Percentiles rank a stretch among this genome's conserved stretches.
These are phyloP conservation scores for Platycnemis pennipes DNA, from an alignment of 2,888 invertebrate species.

Conservation along the genomic window DNA sequence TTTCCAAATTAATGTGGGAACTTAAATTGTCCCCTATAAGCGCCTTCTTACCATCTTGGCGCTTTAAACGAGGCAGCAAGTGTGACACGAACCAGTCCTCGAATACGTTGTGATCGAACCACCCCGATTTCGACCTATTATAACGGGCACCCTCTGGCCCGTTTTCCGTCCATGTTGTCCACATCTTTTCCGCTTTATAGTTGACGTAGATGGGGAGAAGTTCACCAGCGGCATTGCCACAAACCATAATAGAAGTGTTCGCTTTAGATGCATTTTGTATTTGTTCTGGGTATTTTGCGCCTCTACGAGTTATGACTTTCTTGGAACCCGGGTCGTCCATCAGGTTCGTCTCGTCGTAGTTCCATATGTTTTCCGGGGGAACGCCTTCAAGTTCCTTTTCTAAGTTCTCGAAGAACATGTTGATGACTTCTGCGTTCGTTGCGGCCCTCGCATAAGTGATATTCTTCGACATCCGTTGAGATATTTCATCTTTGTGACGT, in stretches of 20 bases:
- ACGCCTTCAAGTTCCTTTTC: background rate
- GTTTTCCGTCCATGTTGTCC: constrained; percentile 77
- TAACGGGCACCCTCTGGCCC: constrained; percentile 77
- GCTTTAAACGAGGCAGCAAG: background rate
- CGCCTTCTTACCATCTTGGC: constrained; percentile 73
- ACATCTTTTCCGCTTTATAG: constrained; percentile 77
- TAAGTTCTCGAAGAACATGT: background rate
- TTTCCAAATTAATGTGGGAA: constrained; percentile 75
- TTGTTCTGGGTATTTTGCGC: background rate
- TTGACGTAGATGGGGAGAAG: constrained; percentile 77
- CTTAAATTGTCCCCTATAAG: constrained; percentile 77
- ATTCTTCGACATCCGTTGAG: background rate
- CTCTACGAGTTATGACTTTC: background rate
- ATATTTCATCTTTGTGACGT: background rate
- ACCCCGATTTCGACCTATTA: constrained; percentile 74
- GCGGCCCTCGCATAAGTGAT: background rate
- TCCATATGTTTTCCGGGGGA: background rate
- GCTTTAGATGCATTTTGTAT: background rate
- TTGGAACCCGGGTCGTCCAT: background rate
- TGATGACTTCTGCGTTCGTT: background rate
- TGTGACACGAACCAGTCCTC: constrained; percentile 73
- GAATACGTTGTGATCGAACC: constrained; percentile 73
- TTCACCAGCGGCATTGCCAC: constrained; percentile 64
- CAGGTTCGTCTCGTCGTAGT: background rate
- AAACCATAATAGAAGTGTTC: background rate